Percentiles rank a stretch among this genome's conserved stretches.
Evolutionary conservation across 2,113 vertebrate genomes (phyloP).

Genomic region (Martes martes): DNA sequence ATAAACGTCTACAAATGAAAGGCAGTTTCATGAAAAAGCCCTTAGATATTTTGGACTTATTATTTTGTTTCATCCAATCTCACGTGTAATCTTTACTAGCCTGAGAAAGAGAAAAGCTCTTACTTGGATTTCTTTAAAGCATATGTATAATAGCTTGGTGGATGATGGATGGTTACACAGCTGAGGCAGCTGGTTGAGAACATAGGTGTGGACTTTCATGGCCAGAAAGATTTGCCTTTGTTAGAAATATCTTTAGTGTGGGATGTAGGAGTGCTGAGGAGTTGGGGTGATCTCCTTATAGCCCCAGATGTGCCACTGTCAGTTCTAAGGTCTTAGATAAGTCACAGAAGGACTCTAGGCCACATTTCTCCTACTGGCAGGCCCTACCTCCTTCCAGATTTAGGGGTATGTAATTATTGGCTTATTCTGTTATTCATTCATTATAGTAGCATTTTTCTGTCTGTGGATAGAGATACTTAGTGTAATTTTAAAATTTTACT

Average conservation of each 20-base stretch:
- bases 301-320: not conserved
- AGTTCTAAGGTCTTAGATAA: not conserved
- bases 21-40: conserved; percentile 64
- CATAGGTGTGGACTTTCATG: conserved; percentile 53
- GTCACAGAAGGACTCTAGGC: not conserved
- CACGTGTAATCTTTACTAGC: conserved; percentile 71
- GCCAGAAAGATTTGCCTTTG: conserved; percentile 43
- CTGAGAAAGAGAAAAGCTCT: conserved; percentile 52
- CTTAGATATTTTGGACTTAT: conserved; percentile 76
- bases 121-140: conserved; percentile 68
- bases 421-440: not conserved
- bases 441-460: not conserved
- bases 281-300: not conserved
- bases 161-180: conserved; percentile 56
- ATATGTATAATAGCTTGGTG: conserved; percentile 54
- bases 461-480: not conserved
- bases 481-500: not conserved
- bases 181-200: conserved; percentile 67
- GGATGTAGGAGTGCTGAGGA: not conserved
- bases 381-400: not conserved
- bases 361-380: too few relatives aligned
- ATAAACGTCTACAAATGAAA: conserved; percentile 81
- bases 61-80: conserved; percentile 69
- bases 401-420: not conserved
- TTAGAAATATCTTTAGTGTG: not conserved